Percentiles rank a stretch among this genome's conserved stretches.
phyloP scores from a whole-genome alignment of 1,140 invertebrate genomes.

The Bombus sibiricus region DNA sequence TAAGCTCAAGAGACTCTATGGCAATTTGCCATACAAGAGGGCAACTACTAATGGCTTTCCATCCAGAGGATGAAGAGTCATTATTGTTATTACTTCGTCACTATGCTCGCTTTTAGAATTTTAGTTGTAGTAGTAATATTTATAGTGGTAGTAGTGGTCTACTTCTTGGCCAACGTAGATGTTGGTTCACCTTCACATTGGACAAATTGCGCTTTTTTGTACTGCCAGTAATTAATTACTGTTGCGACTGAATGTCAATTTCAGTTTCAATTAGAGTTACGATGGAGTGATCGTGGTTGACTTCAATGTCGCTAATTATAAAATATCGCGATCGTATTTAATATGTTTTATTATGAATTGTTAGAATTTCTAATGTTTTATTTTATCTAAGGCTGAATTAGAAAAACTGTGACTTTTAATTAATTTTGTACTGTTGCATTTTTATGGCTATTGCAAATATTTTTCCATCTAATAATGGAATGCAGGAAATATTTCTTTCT shows the following conservation, averaged over 20 bases:
- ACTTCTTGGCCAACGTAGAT: neutral
- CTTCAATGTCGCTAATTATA: neutral
- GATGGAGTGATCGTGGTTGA: neutral
- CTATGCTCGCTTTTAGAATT: neutral
- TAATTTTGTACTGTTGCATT: too few species aligned
- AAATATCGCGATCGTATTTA: neutral
- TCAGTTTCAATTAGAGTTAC: neutral
- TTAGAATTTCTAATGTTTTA: neutral
- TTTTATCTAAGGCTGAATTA: too few species aligned
- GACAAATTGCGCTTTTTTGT: neutral
- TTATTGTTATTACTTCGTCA: constrained; percentile 1
- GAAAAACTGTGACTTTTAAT: too few species aligned
- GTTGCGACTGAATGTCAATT: neutral
- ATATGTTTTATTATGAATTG: neutral
- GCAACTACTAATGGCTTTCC: neutral
- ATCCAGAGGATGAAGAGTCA: neutral
- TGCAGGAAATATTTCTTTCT: too few species aligned
- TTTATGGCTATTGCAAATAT: neutral
- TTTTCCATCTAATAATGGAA: neutral
- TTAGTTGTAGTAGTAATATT: neutral
- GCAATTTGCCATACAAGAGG: neutral
- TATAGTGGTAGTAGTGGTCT: neutral
- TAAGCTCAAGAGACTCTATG: neutral
- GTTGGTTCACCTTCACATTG: neutral
- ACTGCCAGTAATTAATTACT: neutral